Conservation (phyloP, 2,888 invertebrate species). For the Thysanoteuthis rhombus region DNA sequence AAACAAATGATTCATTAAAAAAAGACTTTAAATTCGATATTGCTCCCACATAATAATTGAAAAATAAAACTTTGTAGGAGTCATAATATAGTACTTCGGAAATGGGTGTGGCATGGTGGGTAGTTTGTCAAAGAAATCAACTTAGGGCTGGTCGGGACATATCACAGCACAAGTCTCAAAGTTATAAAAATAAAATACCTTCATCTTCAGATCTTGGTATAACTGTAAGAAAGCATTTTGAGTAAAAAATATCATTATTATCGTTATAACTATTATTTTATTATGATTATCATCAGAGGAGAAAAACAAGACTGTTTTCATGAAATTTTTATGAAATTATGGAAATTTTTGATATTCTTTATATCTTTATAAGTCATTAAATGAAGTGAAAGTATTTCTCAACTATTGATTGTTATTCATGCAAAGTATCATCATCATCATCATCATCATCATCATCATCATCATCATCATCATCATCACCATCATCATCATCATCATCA, state of each 20-base stretch:
- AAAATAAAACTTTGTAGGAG: background rate
- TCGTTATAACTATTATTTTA: too few species aligned
- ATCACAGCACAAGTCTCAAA: background rate
- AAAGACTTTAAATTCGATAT: background rate
- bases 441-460: too few species aligned
- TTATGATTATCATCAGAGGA: too few species aligned
- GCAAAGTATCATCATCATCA: too few species aligned
- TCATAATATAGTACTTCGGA: background rate
- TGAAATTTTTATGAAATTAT: too few species aligned
- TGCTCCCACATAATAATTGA: background rate
- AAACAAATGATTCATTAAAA: background rate
- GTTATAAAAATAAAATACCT: background rate
- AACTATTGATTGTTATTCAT: too few species aligned
- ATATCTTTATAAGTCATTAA: too few species aligned
- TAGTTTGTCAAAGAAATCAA: background rate
- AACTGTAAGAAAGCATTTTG: background rate
- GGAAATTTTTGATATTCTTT: too few species aligned
- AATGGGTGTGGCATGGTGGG: background rate
- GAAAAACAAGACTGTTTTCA: too few species aligned
- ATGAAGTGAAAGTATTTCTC: too few species aligned
- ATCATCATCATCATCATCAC: too few species aligned
- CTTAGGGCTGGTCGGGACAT: background rate
- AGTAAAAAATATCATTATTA: background rate
- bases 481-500: too few species aligned
- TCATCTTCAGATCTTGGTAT: background rate